phyloP scores from a whole-genome alignment of 2,113 vertebrate species.

The Siphamia tubifer region DNA sequence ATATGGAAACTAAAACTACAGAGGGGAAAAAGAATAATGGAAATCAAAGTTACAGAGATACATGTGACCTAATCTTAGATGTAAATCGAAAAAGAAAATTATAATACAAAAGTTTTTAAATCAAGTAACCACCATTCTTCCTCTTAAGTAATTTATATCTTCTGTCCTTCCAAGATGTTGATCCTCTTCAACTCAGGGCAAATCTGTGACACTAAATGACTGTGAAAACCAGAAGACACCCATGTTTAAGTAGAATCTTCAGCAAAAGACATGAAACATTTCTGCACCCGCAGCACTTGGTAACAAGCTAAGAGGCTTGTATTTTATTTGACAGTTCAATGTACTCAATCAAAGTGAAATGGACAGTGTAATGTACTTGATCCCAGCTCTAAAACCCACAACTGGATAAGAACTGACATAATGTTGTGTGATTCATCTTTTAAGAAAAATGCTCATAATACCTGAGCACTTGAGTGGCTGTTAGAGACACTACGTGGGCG shows the following conservation, averaged over 20 bases:
- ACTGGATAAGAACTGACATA: conserved; percentile 23
- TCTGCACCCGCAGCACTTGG: conserved; percentile 20
- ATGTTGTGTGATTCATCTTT: conserved; percentile 39
- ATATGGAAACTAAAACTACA: conserved; percentile 3
- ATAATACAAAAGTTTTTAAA: not conserved
- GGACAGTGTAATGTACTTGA: conserved; percentile 32
- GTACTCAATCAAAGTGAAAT: conserved; percentile 41
- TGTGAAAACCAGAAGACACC: not conserved
- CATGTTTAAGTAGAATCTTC: conserved; percentile 19
- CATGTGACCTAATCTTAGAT: too few relatives aligned
- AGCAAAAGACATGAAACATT: not conserved
- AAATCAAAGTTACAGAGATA: too few relatives aligned
- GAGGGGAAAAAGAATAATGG: too few relatives aligned
- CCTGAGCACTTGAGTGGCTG: not conserved
- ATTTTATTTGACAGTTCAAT: conserved; percentile 31
- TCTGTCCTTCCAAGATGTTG: conserved; percentile 15
- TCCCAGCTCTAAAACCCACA: conserved; percentile 16
- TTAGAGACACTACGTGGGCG: not conserved
- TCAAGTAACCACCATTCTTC: not conserved
- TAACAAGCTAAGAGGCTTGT: conserved; percentile 12
- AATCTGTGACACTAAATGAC: conserved; percentile 13
- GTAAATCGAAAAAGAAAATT: too few relatives aligned
- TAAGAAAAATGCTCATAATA: conserved; percentile 20
- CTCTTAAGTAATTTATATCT: conserved; percentile 2
- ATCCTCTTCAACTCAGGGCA: conserved; percentile 36